phyloP scores from a whole-genome alignment of 2,797 vertebrate species.

The Pangasius krempfi region DNA sequence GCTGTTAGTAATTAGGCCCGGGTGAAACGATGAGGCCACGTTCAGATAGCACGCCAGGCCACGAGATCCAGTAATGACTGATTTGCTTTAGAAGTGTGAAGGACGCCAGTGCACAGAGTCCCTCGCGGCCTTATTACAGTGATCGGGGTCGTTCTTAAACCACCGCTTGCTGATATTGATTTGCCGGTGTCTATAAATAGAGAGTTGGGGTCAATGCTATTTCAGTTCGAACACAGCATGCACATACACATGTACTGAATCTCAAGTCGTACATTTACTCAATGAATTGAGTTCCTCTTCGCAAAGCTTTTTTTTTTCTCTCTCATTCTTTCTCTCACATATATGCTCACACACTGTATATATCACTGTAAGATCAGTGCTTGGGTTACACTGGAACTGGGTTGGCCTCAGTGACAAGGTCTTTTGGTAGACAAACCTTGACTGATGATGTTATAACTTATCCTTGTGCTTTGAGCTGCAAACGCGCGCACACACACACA shows the following conservation, averaged over 20 bases:
- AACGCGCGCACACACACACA: conserved; percentile 11
- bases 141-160: conserved; percentile 51
- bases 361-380: neutral
- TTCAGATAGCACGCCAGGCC: conserved; percentile 1
- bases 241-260: neutral
- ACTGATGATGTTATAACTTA: conserved; percentile 40
- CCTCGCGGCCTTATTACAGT: conserved; percentile 44
- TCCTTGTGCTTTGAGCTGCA: conserved; percentile 20
- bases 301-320: neutral
- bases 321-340: neutral
- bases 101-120: conserved; percentile 11
- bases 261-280: neutral
- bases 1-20: conserved; percentile 46
- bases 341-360: neutral
- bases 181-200: conserved; percentile 58
- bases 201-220: conserved; percentile 28
- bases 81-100: conserved; percentile 21
- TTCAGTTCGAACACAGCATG: conserved; percentile 21
- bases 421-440: conserved; percentile 27
- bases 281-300: neutral
- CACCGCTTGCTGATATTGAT: conserved; percentile 58
- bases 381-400: conserved; percentile 17
- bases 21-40: conserved; percentile 27
- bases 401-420: conserved; percentile 20
- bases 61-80: conserved; percentile 25